Base-by-base conservation (phyloP, 1,140 invertebrate genomes). In the Hestina assimilis region DNA sequence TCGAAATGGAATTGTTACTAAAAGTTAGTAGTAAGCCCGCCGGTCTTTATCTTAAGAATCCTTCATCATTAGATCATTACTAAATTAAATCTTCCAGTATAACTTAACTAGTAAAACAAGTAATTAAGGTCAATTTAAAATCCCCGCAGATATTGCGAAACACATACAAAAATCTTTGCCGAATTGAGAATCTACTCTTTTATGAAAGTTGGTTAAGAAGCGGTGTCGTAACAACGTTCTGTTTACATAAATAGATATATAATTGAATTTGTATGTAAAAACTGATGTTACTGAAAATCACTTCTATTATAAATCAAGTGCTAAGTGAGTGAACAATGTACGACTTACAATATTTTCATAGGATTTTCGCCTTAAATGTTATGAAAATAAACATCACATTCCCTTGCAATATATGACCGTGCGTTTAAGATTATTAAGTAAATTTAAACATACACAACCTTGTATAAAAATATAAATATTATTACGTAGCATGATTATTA, bases 241-340 rank as follows among this genome's bases (percentile, higher is more conserved):
- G n/a, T 33, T 33, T 38, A 20, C 31, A 23, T 35, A 46, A 35
- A 47, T 17, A 66, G 41, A 55, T 24, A 54, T 28, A 51, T 48
- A 41, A 58, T 52, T 48, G 26, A 21, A 42, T 55, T 59, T 45
- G 45, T 29, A 48, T 42, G 56, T 57, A 52, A 54, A 54, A 52
- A 40, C 28, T 20, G 19, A 29, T 52, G 35, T 47, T 29, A 43
- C 56, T 66, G 59, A 67, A 72, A 67, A 63, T 59, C 59, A 67
- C 59, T 64, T 65, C 51, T 52, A 63, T 75, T 73, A 55, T 69
- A 62, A 74, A 63, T 42, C 24, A 69, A 52, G 66, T 69, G 68
- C 50, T 74, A 73, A 76, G 60, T 64, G 56, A 48, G 17, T 26
- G 29, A n/a, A 41, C 50, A 51, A 41, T 33, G 21, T 29, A 63